These are phyloP conservation scores for Polia nebulosa DNA, from an alignment of 2,888 invertebrate species.

Conservation along the genomic window DNA sequence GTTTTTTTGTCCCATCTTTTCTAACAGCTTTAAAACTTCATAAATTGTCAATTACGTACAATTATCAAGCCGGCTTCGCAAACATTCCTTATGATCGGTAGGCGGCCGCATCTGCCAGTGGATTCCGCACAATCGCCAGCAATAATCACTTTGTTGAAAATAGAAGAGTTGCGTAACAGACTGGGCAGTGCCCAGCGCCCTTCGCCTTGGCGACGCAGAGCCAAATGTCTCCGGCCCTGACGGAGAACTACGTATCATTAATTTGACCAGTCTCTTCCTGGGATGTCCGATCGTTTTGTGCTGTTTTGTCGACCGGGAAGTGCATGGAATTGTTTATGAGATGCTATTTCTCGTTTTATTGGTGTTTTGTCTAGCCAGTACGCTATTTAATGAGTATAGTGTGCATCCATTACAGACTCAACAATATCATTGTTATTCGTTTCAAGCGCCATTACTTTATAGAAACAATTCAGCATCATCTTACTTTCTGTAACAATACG, in stretches of 20 bases:
- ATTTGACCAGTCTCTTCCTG: slow-evolving; percentile 54
- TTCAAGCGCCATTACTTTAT: neutral
- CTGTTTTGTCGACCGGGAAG: slow-evolving; percentile 19
- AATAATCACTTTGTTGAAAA: slow-evolving; percentile 64
- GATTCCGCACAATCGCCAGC: slow-evolving; percentile 60
- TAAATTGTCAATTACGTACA: slow-evolving; percentile 54
- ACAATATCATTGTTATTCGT: neutral
- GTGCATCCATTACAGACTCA: neutral
- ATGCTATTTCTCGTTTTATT: slow-evolving; percentile 6
- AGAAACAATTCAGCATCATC: neutral
- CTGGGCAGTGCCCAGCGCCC: slow-evolving; percentile 72
- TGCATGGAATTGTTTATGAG: slow-evolving; percentile 5
- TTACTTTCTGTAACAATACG: neutral
- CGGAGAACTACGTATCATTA: slow-evolving; percentile 52
- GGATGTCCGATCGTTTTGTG: slow-evolving; percentile 33
- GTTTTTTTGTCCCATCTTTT: slow-evolving; percentile 10
- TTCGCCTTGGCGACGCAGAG: slow-evolving; percentile 74
- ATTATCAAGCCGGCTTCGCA: slow-evolving; percentile 42
- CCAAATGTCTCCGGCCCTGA: slow-evolving; percentile 74
- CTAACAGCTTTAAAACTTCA: slow-evolving; percentile 28
- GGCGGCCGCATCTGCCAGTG: slow-evolving; percentile 62
- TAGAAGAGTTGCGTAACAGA: slow-evolving; percentile 63
- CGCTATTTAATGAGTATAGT: neutral
- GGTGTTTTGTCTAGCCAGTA: neutral
- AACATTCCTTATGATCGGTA: slow-evolving; percentile 57